Evolutionary conservation across 2,888 invertebrate genomes (phyloP).

Genomic region (Chloromyia formosa): DNA sequence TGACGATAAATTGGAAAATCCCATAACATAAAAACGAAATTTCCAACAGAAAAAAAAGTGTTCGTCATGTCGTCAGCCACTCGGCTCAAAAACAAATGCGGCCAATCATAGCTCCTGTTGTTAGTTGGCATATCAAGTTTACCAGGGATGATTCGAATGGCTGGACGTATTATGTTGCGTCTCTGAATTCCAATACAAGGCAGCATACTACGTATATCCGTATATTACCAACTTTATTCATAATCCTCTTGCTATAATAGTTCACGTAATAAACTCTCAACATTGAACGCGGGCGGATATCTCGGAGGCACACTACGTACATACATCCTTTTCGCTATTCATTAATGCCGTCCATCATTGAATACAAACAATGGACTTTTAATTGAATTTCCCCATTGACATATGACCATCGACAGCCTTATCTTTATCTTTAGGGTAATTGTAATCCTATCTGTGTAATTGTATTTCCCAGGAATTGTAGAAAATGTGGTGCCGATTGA

Average conservation of each 20-base stretch:
- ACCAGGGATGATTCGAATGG: constrained; percentile 7
- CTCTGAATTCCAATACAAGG: background rate
- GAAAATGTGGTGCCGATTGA: background rate
- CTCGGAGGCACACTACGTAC: constrained; percentile 8
- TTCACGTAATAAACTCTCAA: constrained; percentile 32
- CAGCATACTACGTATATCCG: background rate
- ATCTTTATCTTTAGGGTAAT: constrained; percentile 41
- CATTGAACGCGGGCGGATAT: constrained; percentile 12
- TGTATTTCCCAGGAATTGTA: constrained; percentile 18
- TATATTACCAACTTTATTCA: constrained; percentile 26
- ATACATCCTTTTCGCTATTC: constrained; percentile 38
- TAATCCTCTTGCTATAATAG: constrained; percentile 37
- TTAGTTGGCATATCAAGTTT: constrained; percentile 26
- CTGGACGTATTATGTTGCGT: too few species aligned
- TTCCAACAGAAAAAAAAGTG: background rate
- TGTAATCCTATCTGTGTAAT: constrained; percentile 37
- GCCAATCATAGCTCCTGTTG: constrained; percentile 30
- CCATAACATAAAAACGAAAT: constrained; percentile 52
- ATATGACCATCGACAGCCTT: constrained; percentile 39
- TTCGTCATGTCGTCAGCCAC: background rate
- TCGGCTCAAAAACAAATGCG: constrained; percentile 11
- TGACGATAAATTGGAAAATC: constrained; percentile 63
- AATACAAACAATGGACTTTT: constrained; percentile 53
- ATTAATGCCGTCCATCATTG: constrained; percentile 51
- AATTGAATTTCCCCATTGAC: constrained; percentile 52